Conservation (phyloP, 2,888 invertebrate genomes). For the Athetis lepigone region DNA sequence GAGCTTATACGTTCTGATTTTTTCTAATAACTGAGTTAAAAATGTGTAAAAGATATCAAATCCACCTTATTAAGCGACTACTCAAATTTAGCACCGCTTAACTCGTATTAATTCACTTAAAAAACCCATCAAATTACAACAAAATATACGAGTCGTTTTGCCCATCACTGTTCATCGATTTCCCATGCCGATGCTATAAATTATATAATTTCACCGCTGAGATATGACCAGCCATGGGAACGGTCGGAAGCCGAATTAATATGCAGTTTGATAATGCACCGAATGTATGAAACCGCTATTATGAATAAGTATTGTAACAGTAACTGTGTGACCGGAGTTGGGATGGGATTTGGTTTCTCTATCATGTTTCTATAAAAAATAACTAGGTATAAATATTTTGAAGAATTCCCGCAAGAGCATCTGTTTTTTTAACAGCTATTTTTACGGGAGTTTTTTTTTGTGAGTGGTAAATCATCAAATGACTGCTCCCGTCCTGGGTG, state of each 20-base stretch:
- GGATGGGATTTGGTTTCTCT: slow-evolving; percentile 6
- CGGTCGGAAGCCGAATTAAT: slow-evolving; percentile 67
- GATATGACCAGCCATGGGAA: slow-evolving; percentile 58
- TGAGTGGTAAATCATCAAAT: too few species aligned
- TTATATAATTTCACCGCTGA: slow-evolving; percentile 62
- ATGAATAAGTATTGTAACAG: slow-evolving; percentile 36
- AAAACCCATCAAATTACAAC: slow-evolving; percentile 20
- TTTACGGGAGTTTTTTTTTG: too few species aligned
- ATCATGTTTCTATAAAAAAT: slow-evolving; percentile 17
- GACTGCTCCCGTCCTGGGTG: too few species aligned
- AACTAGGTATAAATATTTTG: too few species aligned
- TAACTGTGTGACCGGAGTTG: slow-evolving; percentile 25
- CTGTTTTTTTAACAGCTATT: too few species aligned
- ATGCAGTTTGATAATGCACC: slow-evolving; percentile 58
- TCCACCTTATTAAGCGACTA: background rate
- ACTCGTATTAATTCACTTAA: slow-evolving; percentile 7
- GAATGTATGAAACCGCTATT: slow-evolving; percentile 36
- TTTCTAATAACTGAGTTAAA: too few species aligned
- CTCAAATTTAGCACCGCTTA: background rate
- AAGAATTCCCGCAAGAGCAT: too few species aligned
- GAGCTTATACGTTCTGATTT: too few species aligned
- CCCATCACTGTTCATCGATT: slow-evolving; percentile 55
- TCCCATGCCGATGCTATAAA: slow-evolving; percentile 58
- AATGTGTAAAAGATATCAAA: too few species aligned
- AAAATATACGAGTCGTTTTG: slow-evolving; percentile 23